Evolutionary conservation across 2,888 invertebrate species (phyloP), one percentile per base, ranked within the genome.

Genomic region (Pollenia angustigena): DNA sequence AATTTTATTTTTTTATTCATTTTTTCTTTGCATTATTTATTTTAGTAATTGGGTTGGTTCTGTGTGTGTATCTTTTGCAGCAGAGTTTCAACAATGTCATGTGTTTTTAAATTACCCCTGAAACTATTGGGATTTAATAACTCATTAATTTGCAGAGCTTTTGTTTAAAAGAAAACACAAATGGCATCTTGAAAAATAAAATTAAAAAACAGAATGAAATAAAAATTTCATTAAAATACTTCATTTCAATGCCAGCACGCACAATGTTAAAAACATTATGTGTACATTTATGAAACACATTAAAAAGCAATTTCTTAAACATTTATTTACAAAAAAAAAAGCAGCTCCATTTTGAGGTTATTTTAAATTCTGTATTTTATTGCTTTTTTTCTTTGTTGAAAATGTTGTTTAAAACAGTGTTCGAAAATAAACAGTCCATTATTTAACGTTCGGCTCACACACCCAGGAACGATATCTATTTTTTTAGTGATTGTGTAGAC

Each of bases 71-170:
- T 11, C 1, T 18, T 48, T 48, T 10, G n/a, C 16, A 2, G 32
- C 32, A 32, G 32, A 32, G 32, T 14, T 42, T 16, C 8, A 32
- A 54, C 11, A 14, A 18, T 78, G 66, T 32, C 66, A 46, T 64
- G 44, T 12, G 18, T 50, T 68, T 80, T 71, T 52, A 42, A 81
- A 81, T 82, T 82, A 69, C 54, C 46, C n/a, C 10, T 52, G 32
- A n/a, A 56, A 71, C 82, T 82, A 76, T 69, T 62, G 76, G 54
- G 76, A 82, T 69, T 76, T 83, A 83, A 78, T 78, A 64, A 71
- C 82, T 78, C 44, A 58, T 78, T 71, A 71, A 32, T 32, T 52
- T 11, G 50, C 16, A 9, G 18, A 1, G n/a, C 56, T 44, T 75
- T 68, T 68, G 14, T 62, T 62, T 42, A 52, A 74, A 32, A 9